Evolutionary conservation across 2,797 vertebrate genomes (phyloP).

Genomic region (Antrozous pallidus): DNA sequence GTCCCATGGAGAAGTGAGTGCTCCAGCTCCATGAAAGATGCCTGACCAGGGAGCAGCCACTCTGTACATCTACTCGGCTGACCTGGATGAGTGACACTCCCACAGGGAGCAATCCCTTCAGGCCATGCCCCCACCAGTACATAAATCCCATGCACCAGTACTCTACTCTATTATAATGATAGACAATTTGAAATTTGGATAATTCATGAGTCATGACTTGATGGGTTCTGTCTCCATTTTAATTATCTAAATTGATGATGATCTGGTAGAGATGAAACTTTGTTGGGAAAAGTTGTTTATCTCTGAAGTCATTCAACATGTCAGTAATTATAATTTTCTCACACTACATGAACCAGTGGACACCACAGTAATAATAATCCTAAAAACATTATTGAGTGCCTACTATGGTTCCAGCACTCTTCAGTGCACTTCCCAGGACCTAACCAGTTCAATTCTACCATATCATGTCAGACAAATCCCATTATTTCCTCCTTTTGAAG

Average conservation of each 20-base stretch:
- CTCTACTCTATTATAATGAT: neutral
- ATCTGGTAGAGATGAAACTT: neutral
- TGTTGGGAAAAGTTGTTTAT: neutral
- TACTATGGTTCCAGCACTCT: neutral
- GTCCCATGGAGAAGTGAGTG: too few species aligned
- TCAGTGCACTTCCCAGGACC: neutral
- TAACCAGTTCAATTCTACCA: neutral
- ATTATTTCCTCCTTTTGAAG: neutral
- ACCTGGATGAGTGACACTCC: too few species aligned
- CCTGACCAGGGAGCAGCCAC: too few species aligned
- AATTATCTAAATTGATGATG: neutral
- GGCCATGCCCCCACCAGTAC: too few species aligned
- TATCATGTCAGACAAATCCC: neutral
- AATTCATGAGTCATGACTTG: neutral
- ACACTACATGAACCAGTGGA: neutral
- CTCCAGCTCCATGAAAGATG: too few species aligned
- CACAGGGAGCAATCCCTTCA: too few species aligned
- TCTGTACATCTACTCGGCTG: too few species aligned
- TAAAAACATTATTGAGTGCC: neutral
- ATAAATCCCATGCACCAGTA: too few species aligned
- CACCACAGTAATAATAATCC: neutral
- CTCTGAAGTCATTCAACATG: neutral
- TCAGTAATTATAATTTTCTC: neutral
- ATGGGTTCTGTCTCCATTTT: neutral
- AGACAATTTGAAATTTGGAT: slow-evolving; percentile 1